Evolutionary conservation across 2,797 vertebrate genomes (phyloP).

Genomic region (Alcedo atthis): DNA sequence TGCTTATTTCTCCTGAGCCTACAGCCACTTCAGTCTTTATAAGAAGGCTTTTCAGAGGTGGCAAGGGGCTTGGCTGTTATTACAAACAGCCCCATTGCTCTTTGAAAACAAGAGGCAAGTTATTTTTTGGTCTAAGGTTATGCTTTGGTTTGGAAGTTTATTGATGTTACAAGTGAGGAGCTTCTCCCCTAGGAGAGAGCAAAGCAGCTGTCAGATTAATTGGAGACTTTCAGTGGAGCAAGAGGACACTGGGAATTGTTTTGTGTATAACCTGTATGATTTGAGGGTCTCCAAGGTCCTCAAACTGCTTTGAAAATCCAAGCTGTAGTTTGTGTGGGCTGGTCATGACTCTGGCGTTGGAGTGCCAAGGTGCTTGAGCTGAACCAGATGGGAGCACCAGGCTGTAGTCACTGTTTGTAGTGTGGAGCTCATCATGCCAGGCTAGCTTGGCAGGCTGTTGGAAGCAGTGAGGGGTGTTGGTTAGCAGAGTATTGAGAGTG

Average conservation of each 20-base stretch:
- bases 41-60: slow-evolving; percentile 19
- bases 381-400: neutral
- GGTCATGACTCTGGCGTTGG: neutral
- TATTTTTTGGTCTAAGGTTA: neutral
- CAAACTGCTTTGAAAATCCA: neutral
- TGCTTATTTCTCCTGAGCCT: neutral
- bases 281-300: neutral
- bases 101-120: neutral
- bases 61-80: neutral
- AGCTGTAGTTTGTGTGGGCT: neutral
- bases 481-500: neutral
- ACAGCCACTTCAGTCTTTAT: neutral
- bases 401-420: neutral
- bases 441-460: fast-evolving
- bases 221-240: neutral
- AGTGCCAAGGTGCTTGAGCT: neutral
- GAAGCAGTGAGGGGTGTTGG: neutral
- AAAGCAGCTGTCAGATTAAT: neutral
- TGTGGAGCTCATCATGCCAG: neutral
- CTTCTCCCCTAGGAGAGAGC: neutral
- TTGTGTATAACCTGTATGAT: neutral
- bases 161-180: neutral
- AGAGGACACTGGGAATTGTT: neutral
- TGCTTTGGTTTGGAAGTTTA: neutral
- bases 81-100: neutral